Percentiles rank a stretch among this genome's conserved stretches.
Conservation (phyloP, 2,113 vertebrate species). For the Enhydra lutris region DNA sequence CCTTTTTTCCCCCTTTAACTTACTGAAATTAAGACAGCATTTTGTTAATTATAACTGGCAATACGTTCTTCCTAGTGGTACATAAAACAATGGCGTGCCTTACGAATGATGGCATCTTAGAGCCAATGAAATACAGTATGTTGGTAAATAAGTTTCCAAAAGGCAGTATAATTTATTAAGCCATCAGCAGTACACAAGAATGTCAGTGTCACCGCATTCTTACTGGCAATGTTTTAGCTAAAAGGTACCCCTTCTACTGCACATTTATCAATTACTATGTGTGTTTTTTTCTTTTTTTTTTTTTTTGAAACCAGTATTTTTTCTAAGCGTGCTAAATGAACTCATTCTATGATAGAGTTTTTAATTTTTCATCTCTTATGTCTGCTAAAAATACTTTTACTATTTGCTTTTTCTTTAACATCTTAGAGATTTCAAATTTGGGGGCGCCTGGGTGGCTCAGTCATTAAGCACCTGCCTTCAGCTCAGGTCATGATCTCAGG, state of each 20-base stretch:
- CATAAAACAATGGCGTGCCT: neutral
- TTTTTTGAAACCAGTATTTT: neutral
- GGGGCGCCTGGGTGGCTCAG: no score
- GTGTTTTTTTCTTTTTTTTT: neutral
- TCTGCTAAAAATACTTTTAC: neutral
- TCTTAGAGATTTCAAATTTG: neutral
- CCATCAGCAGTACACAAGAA: neutral
- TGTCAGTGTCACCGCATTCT: neutral
- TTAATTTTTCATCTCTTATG: neutral
- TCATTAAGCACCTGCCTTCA: no score
- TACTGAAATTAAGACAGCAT: neutral
- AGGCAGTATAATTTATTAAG: neutral
- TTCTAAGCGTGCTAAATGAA: neutral
- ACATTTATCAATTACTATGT: neutral
- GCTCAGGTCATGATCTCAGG: no score
- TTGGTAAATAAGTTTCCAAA: neutral
- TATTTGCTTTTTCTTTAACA: neutral
- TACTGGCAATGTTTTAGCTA: neutral
- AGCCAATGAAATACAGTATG: neutral
- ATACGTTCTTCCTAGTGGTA: neutral
- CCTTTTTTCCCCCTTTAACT: neutral
- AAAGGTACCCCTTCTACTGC: neutral
- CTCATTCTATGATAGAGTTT: neutral
- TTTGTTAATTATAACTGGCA: neutral
- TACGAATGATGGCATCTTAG: neutral